Percentiles rank a stretch among this genome's conserved stretches.
Evolutionary conservation across 2,797 vertebrate genomes (phyloP).

Genomic region (Phalanger gymnotis): DNA sequence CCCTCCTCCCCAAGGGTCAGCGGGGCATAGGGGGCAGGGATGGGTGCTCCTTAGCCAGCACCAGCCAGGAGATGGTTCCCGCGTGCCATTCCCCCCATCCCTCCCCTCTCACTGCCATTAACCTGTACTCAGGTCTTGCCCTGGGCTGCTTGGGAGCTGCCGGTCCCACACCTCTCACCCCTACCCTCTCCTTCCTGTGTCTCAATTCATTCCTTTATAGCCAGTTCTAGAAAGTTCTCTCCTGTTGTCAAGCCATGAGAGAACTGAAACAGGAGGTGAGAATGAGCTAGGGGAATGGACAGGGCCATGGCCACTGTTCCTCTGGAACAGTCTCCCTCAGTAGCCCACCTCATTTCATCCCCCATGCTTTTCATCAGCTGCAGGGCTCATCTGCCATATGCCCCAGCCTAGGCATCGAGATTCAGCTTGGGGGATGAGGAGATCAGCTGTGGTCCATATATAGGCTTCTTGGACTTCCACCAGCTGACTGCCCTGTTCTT

Average conservation of each 20-base stretch:
- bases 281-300: background rate
- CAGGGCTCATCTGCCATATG: background rate
- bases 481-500: background rate
- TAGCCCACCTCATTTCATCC: background rate
- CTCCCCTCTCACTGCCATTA: background rate
- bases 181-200: background rate
- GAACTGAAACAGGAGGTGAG: background rate
- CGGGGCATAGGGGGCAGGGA: background rate
- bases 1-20: background rate
- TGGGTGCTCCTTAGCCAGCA: background rate
- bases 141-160: background rate
- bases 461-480: background rate
- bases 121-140: background rate
- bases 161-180: background rate
- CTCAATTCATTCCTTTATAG: background rate
- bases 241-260: background rate
- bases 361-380: background rate
- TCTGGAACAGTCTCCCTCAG: background rate
- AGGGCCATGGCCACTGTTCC: slow-evolving; percentile 8
- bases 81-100: background rate
- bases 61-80: background rate
- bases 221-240: background rate
- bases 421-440: background rate
- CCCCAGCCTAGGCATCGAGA: background rate
- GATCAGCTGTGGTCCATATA: background rate